Evolutionary conservation across 1,140 invertebrate species (phyloP).

Genomic region (Hylaeus volcanicus): DNA sequence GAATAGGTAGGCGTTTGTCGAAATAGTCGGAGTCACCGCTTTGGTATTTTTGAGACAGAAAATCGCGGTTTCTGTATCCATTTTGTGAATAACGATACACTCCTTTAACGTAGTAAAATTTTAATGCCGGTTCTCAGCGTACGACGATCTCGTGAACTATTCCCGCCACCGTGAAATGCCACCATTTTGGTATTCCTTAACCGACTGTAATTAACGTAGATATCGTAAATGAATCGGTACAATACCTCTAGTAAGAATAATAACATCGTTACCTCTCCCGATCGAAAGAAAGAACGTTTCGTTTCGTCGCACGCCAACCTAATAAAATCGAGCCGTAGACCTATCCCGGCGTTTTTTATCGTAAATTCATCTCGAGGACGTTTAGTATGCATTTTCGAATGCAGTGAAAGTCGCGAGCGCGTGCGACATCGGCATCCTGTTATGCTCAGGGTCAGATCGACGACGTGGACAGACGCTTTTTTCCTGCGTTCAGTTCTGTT

Average conservation of each 20-base stretch:
- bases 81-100: too few relatives aligned
- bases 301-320: too few relatives aligned
- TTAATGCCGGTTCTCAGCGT: too few relatives aligned
- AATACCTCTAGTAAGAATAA: too few relatives aligned
- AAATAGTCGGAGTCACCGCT: not conserved
- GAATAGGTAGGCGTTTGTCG: conserved; percentile 8
- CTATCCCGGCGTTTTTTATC: conserved; percentile 5
- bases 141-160: too few relatives aligned
- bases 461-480: conserved; percentile 28
- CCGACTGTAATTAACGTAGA: too few relatives aligned
- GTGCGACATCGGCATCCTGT: conserved; percentile 64
- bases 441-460: conserved; percentile 66
- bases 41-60: too few relatives aligned
- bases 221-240: too few relatives aligned
- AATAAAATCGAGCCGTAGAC: not conserved
- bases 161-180: too few relatives aligned
- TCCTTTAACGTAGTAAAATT: too few relatives aligned
- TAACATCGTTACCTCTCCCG: not conserved
- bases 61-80: too few relatives aligned
- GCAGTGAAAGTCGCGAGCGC: conserved; percentile 65
- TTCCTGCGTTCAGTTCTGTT: not conserved
- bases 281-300: not conserved
- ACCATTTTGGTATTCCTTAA: too few relatives aligned
- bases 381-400: conserved; percentile 64
- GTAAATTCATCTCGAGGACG: conserved; percentile 55